Conservation (phyloP, 2,113 vertebrate species). For the Synodontis membranacea region DNA sequence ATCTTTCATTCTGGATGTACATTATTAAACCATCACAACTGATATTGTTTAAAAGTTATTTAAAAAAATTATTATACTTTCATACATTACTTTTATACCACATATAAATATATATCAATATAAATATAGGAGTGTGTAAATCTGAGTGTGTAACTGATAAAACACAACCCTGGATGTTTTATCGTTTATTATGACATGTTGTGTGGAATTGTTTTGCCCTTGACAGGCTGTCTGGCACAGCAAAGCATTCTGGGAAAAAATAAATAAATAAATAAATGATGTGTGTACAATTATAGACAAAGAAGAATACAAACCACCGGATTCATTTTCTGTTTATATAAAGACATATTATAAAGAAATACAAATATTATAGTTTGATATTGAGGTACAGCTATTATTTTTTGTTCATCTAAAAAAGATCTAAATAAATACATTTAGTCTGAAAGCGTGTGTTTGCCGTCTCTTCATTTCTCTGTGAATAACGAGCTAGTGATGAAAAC, state of each 20-base stretch:
- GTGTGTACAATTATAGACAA: constrained; percentile 29
- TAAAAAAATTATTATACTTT: constrained; percentile 13
- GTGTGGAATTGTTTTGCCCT: constrained; percentile 16
- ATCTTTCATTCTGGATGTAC: neutral
- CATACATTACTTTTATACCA: constrained; percentile 16
- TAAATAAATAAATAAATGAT: neutral
- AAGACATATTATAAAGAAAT: constrained; percentile 48
- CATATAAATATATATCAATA: neutral
- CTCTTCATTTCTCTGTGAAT: neutral
- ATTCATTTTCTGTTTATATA: constrained; percentile 45
- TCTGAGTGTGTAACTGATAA: neutral
- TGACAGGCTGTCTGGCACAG: constrained; percentile 74
- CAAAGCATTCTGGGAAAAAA: constrained; percentile 40
- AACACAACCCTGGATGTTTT: neutral
- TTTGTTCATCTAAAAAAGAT: constrained; percentile 52
- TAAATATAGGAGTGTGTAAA: neutral
- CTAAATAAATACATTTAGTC: constrained; percentile 38
- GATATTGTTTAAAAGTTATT: neutral
- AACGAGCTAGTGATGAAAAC: neutral
- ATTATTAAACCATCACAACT: neutral
- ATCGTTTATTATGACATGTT: neutral
- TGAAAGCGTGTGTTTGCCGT: neutral
- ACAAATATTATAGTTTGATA: constrained; percentile 58
- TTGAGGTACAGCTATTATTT: constrained; percentile 58
- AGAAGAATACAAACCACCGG: constrained; percentile 12